These are phyloP conservation scores for Oncorhynchus mykiss DNA, from an alignment of 2,113 vertebrate species.

Conservation along the genomic window DNA sequence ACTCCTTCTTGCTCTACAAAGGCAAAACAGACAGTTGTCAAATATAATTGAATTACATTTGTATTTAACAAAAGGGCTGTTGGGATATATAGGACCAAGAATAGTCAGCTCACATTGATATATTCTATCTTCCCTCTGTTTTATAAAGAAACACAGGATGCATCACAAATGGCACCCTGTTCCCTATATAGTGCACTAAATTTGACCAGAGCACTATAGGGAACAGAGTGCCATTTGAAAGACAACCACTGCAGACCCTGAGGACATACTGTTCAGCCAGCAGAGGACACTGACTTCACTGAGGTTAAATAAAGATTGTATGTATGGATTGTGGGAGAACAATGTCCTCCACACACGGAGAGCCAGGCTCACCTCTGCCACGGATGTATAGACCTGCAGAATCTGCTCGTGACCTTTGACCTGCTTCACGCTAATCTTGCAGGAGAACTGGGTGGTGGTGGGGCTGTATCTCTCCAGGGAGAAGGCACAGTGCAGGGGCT, in stretches of 20 bases:
- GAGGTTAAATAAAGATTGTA: slow-evolving; percentile 58
- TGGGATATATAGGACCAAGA: too few species aligned
- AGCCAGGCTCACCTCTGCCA: slow-evolving; percentile 82
- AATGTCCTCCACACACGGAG: neutral
- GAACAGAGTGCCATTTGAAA: neutral
- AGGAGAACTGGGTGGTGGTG: slow-evolving; percentile 88
- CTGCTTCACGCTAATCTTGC: slow-evolving; percentile 93
- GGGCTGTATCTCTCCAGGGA: slow-evolving; percentile 92
- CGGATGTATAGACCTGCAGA: slow-evolving; percentile 91
- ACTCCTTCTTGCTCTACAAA: slow-evolving; percentile 83
- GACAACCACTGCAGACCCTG: slow-evolving; percentile 28
- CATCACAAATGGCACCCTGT: neutral
- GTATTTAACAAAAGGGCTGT: too few species aligned
- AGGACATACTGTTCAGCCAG: slow-evolving; percentile 32
- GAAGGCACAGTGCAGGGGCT: slow-evolving; percentile 95
- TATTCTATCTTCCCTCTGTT: too few species aligned
- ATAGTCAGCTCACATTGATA: too few species aligned
- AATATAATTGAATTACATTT: too few species aligned
- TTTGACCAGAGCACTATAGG: too few species aligned
- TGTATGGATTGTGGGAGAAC: slow-evolving; percentile 6
- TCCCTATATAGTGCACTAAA: neutral
- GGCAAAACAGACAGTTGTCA: slow-evolving; percentile 13
- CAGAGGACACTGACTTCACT: too few species aligned
- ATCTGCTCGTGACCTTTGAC: slow-evolving; percentile 96
- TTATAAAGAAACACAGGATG: too few species aligned